Evolutionary conservation across 2,113 vertebrate genomes (phyloP).

Genomic region (Corythoichthys intestinalis): DNA sequence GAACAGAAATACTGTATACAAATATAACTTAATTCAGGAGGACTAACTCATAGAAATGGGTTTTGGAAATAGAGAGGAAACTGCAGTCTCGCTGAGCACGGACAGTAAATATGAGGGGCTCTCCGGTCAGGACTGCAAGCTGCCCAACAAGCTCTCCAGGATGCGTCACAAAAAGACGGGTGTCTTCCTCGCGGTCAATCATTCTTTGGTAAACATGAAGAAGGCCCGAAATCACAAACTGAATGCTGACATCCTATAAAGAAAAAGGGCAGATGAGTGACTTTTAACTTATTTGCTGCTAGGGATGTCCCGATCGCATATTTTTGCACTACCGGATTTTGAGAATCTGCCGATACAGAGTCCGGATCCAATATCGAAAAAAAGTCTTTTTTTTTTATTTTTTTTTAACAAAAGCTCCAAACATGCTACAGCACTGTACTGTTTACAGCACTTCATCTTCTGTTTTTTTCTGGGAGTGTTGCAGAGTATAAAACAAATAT

Average conservation of each 20-base stretch:
- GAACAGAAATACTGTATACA: background rate
- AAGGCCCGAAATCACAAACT: conserved; percentile 89
- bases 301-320: too few species aligned
- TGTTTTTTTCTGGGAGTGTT: too few species aligned
- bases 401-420: too few species aligned
- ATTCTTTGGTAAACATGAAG: conserved; percentile 91
- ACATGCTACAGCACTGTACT: too few species aligned
- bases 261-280: background rate
- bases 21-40: background rate
- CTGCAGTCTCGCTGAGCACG: conserved; percentile 87
- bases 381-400: too few species aligned
- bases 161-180: conserved; percentile 86
- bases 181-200: conserved; percentile 88
- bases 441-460: too few species aligned
- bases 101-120: conserved; percentile 92
- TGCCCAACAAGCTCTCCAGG: conserved; percentile 93
- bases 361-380: too few species aligned
- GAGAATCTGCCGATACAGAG: too few species aligned
- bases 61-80: conserved; percentile 90
- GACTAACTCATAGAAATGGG: conserved; percentile 89
- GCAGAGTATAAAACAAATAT: too few species aligned
- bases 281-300: too few species aligned
- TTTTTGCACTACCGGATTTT: too few species aligned
- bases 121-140: conserved; percentile 89
- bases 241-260: conserved; percentile 85